A percentile compares a stretch with the other conserved stretches of the same genome.
These are phyloP conservation scores for Portevinia maculata DNA, from an alignment of 2,888 invertebrate species.

Conservation along the genomic window DNA sequence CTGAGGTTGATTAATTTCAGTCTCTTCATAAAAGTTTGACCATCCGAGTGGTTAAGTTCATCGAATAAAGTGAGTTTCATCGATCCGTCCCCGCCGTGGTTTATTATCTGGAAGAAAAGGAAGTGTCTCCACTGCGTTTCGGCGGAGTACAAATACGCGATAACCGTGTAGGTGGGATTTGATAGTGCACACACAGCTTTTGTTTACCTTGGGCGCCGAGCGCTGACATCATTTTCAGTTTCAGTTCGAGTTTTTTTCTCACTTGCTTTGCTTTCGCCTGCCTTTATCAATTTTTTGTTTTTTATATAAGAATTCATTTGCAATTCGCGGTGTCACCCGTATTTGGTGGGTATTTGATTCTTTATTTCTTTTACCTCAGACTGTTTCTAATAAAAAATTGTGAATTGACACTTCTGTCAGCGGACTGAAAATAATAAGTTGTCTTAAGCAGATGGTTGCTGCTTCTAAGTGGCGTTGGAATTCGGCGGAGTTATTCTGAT, in stretches of 20 bases:
- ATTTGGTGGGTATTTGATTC: constrained; percentile 6
- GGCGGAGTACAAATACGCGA: constrained; percentile 16
- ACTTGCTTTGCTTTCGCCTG: constrained; percentile 16
- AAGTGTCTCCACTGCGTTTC: constrained; percentile 58
- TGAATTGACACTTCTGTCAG: constrained; percentile 1
- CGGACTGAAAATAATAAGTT: not conserved
- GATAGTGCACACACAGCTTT: constrained; percentile 48
- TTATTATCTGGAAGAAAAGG: constrained; percentile 16
- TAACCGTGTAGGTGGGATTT: constrained; percentile 13
- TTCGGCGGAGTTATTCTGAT: too few species aligned
- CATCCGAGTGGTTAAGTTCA: constrained; percentile 6
- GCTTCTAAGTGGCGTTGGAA: too few species aligned
- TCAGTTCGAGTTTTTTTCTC: constrained; percentile 26
- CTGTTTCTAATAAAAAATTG: constrained; percentile 16
- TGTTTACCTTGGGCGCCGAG: constrained; percentile 72
- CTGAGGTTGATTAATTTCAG: constrained; percentile 46
- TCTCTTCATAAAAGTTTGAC: constrained; percentile 3
- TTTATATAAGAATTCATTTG: constrained; percentile 54
- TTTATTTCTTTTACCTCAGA: constrained; percentile 6
- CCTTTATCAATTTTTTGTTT: constrained; percentile 5
- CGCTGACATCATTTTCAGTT: constrained; percentile 67
- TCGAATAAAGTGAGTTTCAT: constrained; percentile 23
- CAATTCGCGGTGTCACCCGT: too few species aligned
- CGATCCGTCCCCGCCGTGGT: constrained; percentile 24
- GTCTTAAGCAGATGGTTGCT: too few species aligned